A percentile compares a stretch with the other conserved stretches of the same genome.
Conservation (phyloP, 2,113 vertebrate genomes). For the Ceyx margarethae region DNA sequence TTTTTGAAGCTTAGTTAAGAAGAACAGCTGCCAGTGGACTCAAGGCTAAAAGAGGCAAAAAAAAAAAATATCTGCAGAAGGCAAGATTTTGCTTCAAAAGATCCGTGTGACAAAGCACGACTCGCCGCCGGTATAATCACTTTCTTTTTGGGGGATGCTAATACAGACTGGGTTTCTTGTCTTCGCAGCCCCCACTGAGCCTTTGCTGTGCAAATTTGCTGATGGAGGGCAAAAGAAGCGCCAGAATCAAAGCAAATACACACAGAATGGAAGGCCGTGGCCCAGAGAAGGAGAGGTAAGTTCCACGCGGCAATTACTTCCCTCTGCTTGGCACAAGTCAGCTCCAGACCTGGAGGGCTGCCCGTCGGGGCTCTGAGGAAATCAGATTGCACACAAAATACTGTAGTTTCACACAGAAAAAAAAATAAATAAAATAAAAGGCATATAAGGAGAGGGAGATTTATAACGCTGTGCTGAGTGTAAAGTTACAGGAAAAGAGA, state of each 20-base stretch:
- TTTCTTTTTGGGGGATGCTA: constrained; percentile 69
- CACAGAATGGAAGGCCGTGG: constrained; percentile 95
- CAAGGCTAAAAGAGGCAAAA: constrained; percentile 69
- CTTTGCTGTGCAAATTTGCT: constrained; percentile 98
- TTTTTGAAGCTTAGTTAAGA: constrained; percentile 75
- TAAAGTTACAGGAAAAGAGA: neutral
- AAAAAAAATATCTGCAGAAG: constrained; percentile 78
- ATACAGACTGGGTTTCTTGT: constrained; percentile 74
- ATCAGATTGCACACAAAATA: neutral
- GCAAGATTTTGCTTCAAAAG: constrained; percentile 77
- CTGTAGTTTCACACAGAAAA: neutral
- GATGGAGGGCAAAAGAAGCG: constrained; percentile 98
- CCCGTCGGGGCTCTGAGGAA: neutral
- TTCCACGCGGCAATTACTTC: constrained; percentile 17
- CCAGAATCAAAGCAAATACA: constrained; percentile 98
- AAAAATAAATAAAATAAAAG: neutral
- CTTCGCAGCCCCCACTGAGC: constrained; percentile 90
- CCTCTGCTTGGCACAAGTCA: neutral
- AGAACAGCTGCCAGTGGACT: constrained; percentile 72
- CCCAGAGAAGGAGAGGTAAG: constrained; percentile 97
- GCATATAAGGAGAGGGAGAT: neutral
- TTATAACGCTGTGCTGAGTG: neutral
- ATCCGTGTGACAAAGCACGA: constrained; percentile 69
- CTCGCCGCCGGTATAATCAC: constrained; percentile 62
- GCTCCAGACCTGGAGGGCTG: neutral